Conservation (phyloP, 1,140 invertebrate species). For the Mycetomoellerius zeteki region DNA sequence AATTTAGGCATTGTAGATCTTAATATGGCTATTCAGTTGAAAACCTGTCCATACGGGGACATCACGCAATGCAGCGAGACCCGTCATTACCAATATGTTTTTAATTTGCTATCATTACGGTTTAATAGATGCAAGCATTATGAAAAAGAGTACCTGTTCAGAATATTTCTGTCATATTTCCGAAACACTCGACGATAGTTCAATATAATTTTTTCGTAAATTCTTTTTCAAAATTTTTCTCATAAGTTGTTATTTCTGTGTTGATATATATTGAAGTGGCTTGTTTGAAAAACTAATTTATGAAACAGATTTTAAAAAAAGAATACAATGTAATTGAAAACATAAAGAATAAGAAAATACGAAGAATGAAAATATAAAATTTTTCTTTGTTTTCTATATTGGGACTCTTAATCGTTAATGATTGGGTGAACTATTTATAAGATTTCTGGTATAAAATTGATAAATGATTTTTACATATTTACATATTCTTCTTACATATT, state of each 20-base stretch:
- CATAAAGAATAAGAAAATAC: background rate
- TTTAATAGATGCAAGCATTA: background rate
- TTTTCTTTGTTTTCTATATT: background rate
- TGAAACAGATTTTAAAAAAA: background rate
- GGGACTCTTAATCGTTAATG: background rate
- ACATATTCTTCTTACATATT: background rate
- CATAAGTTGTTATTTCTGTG: background rate
- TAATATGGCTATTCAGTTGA: slow-evolving; percentile 26
- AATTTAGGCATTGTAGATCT: slow-evolving; percentile 11
- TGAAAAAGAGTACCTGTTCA: background rate
- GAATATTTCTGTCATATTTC: background rate
- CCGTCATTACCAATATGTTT: background rate
- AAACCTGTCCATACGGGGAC: background rate
- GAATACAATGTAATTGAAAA: background rate
- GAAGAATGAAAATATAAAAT: background rate
- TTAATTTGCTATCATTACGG: slow-evolving; percentile 22
- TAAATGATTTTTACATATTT: background rate
- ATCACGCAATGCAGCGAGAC: background rate
- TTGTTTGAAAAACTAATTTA: background rate
- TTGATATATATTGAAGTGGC: background rate
- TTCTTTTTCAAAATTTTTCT: background rate
- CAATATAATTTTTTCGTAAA: background rate
- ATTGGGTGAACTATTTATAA: background rate
- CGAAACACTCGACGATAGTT: background rate
- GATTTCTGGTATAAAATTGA: background rate